Evolutionary conservation across 2,888 invertebrate genomes (phyloP).

Genomic region (Philonicus albiceps): DNA sequence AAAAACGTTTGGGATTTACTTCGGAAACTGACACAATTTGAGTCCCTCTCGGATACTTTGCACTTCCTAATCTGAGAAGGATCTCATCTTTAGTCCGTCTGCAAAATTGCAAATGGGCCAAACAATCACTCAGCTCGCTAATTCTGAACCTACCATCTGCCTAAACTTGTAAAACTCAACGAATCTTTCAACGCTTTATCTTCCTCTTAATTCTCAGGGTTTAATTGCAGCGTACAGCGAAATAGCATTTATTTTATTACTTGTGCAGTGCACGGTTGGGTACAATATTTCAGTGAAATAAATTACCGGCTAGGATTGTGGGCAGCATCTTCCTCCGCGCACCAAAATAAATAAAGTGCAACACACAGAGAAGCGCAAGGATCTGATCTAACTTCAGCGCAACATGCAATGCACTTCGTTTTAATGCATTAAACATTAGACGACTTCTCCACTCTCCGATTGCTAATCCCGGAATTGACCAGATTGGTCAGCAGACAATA

Average conservation of each 20-base stretch:
- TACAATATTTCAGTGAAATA: background rate
- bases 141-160: background rate
- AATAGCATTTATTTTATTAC: constrained; percentile 2
- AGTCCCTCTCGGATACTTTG: background rate
- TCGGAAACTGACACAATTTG: background rate
- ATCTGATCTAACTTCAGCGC: background rate
- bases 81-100: background rate
- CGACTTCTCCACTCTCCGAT: background rate
- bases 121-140: background rate
- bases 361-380: background rate
- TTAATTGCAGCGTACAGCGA: background rate
- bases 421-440: constrained; percentile 36
- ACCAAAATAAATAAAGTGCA: background rate
- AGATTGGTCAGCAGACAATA: background rate
- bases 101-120: background rate
- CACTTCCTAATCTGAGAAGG: background rate
- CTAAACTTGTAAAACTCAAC: background rate
- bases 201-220: background rate
- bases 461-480: constrained; percentile 22
- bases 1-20: background rate
- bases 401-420: constrained; percentile 30
- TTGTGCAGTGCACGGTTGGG: background rate
- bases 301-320: background rate
- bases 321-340: background rate
- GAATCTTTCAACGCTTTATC: background rate